Percentiles rank a stretch among this genome's conserved stretches.
Conservation (phyloP, 2,797 vertebrate species). For the Sebastes vulpes region DNA sequence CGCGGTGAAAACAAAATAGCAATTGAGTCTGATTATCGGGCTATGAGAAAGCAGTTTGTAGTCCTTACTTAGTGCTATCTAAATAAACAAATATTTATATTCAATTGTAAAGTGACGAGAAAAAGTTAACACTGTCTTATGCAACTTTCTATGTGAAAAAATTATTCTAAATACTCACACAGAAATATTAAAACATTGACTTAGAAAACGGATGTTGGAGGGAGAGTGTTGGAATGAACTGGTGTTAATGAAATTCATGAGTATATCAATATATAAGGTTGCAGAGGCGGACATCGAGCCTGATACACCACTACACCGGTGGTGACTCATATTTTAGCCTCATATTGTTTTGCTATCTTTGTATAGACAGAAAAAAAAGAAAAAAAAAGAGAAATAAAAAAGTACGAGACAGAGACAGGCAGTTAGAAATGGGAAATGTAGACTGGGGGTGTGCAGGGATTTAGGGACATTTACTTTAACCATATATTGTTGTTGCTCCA, state of each 20-base stretch:
- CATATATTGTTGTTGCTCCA: conserved; percentile 44
- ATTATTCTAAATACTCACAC: not conserved
- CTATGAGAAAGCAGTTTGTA: not conserved
- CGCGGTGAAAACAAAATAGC: not conserved
- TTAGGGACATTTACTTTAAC: conserved; percentile 29
- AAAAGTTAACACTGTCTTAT: not conserved
- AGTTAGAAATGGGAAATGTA: conserved; percentile 11
- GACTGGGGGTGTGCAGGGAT: conserved; percentile 6
- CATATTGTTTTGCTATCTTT: not conserved
- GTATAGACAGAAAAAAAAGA: not conserved
- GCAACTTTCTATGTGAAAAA: not conserved
- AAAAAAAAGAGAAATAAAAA: not conserved
- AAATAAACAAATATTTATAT: not conserved
- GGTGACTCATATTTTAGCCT: conserved; percentile 10
- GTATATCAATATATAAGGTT: not conserved
- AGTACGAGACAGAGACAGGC: not conserved
- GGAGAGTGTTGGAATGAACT: not conserved
- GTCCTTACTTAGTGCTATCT: not conserved
- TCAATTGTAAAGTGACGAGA: not conserved
- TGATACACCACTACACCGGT: not conserved
- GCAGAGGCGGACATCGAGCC: not conserved
- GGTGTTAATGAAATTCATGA: not conserved
- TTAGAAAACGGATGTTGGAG: not conserved
- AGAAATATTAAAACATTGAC: not conserved
- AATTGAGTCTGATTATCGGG: not conserved